These are phyloP conservation scores for Bufotes viridis DNA, from an alignment of 2,797 vertebrate genomes.

Conservation along the genomic window DNA sequence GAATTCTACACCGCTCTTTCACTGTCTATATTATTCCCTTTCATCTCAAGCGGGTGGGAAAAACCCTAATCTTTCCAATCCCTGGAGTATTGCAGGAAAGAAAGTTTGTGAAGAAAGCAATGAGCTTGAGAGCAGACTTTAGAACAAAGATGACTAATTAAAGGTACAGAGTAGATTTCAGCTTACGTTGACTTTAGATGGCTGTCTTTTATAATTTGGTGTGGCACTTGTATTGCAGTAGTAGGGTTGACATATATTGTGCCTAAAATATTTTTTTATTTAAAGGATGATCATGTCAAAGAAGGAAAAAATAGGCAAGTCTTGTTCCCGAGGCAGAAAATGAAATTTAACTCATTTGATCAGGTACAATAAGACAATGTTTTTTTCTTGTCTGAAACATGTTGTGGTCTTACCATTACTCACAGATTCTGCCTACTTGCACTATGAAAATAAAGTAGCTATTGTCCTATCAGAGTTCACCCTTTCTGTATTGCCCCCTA, in stretches of 20 bases:
- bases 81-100: slow-evolving; percentile 64
- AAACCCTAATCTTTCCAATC: slow-evolving; percentile 69
- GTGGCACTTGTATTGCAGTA: background rate
- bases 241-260: background rate
- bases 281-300: background rate
- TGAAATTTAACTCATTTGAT: background rate
- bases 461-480: too few relatives aligned
- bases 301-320: background rate
- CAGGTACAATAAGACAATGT: too few relatives aligned
- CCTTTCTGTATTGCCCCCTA: too few relatives aligned
- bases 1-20: slow-evolving; percentile 32
- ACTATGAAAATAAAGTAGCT: too few relatives aligned
- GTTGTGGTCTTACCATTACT: too few relatives aligned
- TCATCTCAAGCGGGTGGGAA: slow-evolving; percentile 71
- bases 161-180: slow-evolving; percentile 17
- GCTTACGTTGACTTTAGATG: background rate
- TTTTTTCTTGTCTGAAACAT: too few relatives aligned
- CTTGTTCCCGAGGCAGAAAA: background rate
- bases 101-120: slow-evolving; percentile 30
- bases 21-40: slow-evolving; percentile 60
- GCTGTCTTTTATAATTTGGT: background rate
- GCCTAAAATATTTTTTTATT: background rate
- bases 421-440: too few relatives aligned
- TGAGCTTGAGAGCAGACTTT: slow-evolving; percentile 12
- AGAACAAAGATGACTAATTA: slow-evolving; percentile 42